A percentile compares a stretch with the other conserved stretches of the same genome.
Evolutionary conservation across 1,140 invertebrate species (phyloP).

Genomic region (Scylla paramamosain): DNA sequence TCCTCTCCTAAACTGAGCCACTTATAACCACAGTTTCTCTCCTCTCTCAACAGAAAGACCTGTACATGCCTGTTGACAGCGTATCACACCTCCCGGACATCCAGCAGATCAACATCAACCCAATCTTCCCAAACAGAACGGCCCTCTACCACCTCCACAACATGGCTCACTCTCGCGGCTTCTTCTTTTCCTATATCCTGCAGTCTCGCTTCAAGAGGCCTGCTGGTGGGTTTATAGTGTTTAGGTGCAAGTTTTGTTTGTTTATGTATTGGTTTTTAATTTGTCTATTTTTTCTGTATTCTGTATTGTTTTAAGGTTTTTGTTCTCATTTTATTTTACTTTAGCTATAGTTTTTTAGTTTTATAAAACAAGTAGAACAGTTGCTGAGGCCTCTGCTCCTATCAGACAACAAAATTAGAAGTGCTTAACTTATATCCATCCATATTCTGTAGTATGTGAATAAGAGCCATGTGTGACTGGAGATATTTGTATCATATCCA

Average conservation of each 20-base stretch:
- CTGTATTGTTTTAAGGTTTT: too few species aligned
- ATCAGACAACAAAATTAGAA: too few species aligned
- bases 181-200: constrained; percentile 97
- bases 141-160: constrained; percentile 96
- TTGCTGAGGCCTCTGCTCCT: too few species aligned
- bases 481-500: too few species aligned
- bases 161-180: constrained; percentile 94
- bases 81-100: constrained; percentile 96
- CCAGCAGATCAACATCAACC: constrained; percentile 96
- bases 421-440: too few species aligned
- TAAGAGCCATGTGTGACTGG: too few species aligned
- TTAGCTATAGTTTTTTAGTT: too few species aligned
- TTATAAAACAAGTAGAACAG: too few species aligned
- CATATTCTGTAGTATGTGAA: too few species aligned
- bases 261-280: too few species aligned
- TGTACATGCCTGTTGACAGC: constrained; percentile 90
- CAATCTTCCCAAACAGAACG: constrained; percentile 96
- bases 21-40: not conserved
- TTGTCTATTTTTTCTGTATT: too few species aligned
- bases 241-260: constrained; percentile 3
- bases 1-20: not conserved
- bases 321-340: too few species aligned
- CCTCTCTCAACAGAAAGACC: constrained; percentile 80
- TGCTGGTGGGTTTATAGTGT: constrained; percentile 81
- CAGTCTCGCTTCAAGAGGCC: constrained; percentile 94